A percentile compares a stretch with the other conserved stretches of the same genome.
Conservation (phyloP, 2,888 invertebrate species). For the Onthophagus sagittarius region DNA sequence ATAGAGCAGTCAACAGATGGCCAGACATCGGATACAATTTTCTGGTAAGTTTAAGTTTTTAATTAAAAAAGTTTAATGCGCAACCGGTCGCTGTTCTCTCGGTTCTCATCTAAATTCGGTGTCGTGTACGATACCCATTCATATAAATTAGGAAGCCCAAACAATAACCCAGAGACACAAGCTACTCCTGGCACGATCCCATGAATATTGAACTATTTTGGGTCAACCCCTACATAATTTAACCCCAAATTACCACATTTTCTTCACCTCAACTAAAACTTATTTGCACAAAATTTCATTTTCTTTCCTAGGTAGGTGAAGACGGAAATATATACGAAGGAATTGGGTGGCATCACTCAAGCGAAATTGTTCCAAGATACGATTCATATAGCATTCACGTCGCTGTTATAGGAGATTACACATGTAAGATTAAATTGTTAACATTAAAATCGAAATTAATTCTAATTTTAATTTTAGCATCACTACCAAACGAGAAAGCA, state of each 20-base stretch:
- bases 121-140: slow-evolving; percentile 6
- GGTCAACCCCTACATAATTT: background rate
- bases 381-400: slow-evolving; percentile 61
- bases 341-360: slow-evolving; percentile 59
- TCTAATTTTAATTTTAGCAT: slow-evolving; percentile 37
- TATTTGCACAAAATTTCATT: background rate
- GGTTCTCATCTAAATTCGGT: background rate
- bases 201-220: slow-evolving; percentile 8
- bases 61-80: background rate
- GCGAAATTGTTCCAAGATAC: slow-evolving; percentile 58
- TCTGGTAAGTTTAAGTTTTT: slow-evolving; percentile 34
- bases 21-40: slow-evolving; percentile 46
- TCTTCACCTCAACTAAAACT: background rate
- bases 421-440: slow-evolving; percentile 40
- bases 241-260: slow-evolving; percentile 4
- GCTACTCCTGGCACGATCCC: background rate
- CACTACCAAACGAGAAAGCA: slow-evolving; percentile 44
- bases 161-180: slow-evolving; percentile 2
- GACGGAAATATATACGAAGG: slow-evolving; percentile 66
- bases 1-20: slow-evolving; percentile 39
- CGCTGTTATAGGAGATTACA: slow-evolving; percentile 57
- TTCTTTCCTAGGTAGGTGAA: slow-evolving; percentile 52
- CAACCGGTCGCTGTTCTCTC: background rate
- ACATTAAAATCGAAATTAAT: background rate
- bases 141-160: slow-evolving; percentile 5